Evolutionary conservation across 2,888 invertebrate species (phyloP).

Genomic region (Caenorhabditis afra): DNA sequence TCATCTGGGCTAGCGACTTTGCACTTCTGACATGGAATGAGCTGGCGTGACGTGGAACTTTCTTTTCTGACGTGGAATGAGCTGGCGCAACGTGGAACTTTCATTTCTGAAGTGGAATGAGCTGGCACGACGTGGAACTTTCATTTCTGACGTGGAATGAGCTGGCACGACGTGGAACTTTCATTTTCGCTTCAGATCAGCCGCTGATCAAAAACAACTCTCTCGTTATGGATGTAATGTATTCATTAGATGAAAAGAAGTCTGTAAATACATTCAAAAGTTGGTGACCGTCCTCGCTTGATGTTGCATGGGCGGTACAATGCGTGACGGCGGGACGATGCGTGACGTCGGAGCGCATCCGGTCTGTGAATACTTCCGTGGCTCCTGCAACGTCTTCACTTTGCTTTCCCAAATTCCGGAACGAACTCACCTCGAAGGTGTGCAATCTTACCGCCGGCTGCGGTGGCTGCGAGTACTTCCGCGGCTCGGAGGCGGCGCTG

Average conservation of each 20-base stretch:
- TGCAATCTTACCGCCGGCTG: constrained; percentile 36
- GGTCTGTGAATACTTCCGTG: constrained; percentile 42
- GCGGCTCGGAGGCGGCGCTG: constrained; percentile 26
- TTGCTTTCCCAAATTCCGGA: background rate
- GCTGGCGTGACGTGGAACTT: background rate
- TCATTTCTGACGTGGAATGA: background rate
- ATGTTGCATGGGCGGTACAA: constrained; percentile 53
- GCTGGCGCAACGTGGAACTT: too few species aligned
- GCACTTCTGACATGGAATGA: too few species aligned
- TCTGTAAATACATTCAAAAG: constrained; percentile 32
- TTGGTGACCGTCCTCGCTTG: constrained; percentile 54
- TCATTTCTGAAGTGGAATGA: too few species aligned
- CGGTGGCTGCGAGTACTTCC: constrained; percentile 50
- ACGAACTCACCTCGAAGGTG: constrained; percentile 32
- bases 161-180: too few species aligned
- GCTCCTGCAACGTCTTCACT: constrained; percentile 22
- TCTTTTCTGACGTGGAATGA: background rate
- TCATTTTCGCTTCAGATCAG: too few species aligned
- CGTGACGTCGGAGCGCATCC: constrained; percentile 39
- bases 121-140: too few species aligned
- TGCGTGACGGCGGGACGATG: constrained; percentile 38
- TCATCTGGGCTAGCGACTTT: too few species aligned
- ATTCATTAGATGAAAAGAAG: constrained; percentile 18
- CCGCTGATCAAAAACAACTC: too few species aligned
- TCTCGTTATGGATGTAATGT: background rate